Base-by-base conservation (phyloP, 2,797 vertebrate species). In the Champsocephalus gunnari region DNA sequence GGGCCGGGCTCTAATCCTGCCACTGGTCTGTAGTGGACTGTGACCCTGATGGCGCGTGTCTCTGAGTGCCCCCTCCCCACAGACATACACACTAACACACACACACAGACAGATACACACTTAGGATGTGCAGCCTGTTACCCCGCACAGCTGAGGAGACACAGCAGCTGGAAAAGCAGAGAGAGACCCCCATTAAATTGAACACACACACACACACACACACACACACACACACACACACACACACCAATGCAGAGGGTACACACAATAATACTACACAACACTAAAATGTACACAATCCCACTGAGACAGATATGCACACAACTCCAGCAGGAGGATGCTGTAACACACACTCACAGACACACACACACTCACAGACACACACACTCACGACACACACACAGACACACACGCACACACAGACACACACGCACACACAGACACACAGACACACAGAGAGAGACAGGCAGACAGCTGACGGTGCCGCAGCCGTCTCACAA, bases 41-140 rank as follows among this genome's bases (percentile, higher is more conserved):
- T 92, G 93, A 94, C 85, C 92, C 89, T 75, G 77, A 82, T 63
- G 91, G 92, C 92, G 67, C 89, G 91, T 93, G 93, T 87, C 93
- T 88, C 73, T 61, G 79, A 77, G 78, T 50, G 32, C 44, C 47
- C 48, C 60, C 66, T 16, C 19, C 1, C 58, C 38, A 62, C 49
- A 50, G 32, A 65, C 19, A 62, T 58, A 75, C 9, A 71, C 65
- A 45, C 71, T 28, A 5, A 17, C 57, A 58, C 44, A 45, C 19
- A 49, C 64, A 34, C 14, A 49, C 58, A 66, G 59, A 62, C 71
- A 63, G 47, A 32, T 28, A 28, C 32, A 73, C 49, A 12, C 63
- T 55, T 19, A 32, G 34, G 34, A 38, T 38, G 34, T 38, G 34
- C 68, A 55, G 69, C 59, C 82, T 77, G 85, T 84, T 84, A 58